phyloP scores from a whole-genome alignment of 2,113 vertebrate species.

The Equus quagga region DNA sequence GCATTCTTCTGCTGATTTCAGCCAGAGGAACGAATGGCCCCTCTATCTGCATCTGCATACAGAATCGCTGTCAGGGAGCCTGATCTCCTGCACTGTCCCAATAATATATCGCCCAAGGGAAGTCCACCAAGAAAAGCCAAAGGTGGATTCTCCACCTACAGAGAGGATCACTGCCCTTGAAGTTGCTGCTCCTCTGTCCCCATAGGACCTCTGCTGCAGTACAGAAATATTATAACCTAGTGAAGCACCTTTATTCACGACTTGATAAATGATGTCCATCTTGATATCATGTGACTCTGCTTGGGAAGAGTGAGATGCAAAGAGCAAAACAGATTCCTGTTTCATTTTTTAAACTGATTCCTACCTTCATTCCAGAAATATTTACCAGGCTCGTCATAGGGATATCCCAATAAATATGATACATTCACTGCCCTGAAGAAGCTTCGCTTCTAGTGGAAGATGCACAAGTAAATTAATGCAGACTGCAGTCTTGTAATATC shows the following conservation, averaged over 20 bases:
- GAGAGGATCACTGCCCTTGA: fast-evolving
- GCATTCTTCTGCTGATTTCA: neutral
- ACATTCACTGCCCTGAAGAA: neutral
- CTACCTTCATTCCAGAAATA: neutral
- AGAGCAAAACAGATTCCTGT: neutral
- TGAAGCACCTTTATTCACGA: neutral
- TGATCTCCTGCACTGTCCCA: neutral
- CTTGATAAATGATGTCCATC: neutral
- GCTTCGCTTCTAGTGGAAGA: neutral
- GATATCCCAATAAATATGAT: neutral
- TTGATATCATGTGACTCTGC: neutral
- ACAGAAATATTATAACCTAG: neutral
- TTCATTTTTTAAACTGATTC: neutral
- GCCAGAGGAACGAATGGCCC: neutral
- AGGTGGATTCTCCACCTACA: neutral
- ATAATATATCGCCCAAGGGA: neutral
- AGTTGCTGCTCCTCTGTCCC: neutral
- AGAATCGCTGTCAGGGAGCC: neutral
- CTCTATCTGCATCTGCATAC: neutral
- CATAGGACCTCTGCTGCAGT: no score
- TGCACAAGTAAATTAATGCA: neutral
- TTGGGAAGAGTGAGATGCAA: neutral
- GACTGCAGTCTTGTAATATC: neutral
- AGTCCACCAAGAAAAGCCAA: neutral
- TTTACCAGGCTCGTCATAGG: neutral